Evolutionary conservation across 2,888 invertebrate species (phyloP).

Genomic region (Ptilodon capucinus): DNA sequence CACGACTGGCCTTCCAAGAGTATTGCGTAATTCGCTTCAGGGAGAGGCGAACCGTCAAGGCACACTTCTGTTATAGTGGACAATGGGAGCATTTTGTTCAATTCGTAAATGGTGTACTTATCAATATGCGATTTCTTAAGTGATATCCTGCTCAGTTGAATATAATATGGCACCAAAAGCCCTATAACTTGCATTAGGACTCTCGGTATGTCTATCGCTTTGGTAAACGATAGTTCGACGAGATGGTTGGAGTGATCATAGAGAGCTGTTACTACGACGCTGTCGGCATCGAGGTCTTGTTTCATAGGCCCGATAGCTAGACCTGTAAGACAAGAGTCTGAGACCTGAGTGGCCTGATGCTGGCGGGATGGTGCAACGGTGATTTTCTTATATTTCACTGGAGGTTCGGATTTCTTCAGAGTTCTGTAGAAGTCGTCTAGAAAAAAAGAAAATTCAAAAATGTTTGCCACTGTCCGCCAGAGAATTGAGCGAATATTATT

Average conservation of each 20-base stretch:
- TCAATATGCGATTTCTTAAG: conserved; percentile 41
- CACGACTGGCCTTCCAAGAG: conserved; percentile 35
- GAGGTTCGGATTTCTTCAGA: conserved; percentile 16
- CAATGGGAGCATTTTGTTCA: conserved; percentile 42
- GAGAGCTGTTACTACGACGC: conserved; percentile 31
- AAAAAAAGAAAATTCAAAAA: conserved; percentile 1
- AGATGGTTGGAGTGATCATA: conserved; percentile 45
- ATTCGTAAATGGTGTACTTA: conserved; percentile 43
- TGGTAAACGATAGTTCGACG: conserved; percentile 41
- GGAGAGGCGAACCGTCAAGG: conserved; percentile 45
- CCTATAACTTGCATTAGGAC: conserved; percentile 45
- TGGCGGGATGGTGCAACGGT: not conserved
- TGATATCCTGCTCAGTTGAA: conserved; percentile 38
- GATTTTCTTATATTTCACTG: conserved; percentile 19
- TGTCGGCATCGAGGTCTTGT: not conserved
- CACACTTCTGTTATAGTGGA: conserved; percentile 50
- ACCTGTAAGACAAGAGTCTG: not conserved
- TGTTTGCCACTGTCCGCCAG: no score
- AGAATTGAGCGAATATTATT: no score
- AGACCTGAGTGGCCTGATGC: not conserved
- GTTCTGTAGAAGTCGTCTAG: conserved; percentile 29
- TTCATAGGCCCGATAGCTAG: not conserved
- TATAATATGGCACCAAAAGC: conserved; percentile 35
- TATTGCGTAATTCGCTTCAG: conserved; percentile 40
- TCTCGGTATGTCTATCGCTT: conserved; percentile 31